phyloP scores from a whole-genome alignment of 2,113 vertebrate species.

The Hemibagrus wyckioides region DNA sequence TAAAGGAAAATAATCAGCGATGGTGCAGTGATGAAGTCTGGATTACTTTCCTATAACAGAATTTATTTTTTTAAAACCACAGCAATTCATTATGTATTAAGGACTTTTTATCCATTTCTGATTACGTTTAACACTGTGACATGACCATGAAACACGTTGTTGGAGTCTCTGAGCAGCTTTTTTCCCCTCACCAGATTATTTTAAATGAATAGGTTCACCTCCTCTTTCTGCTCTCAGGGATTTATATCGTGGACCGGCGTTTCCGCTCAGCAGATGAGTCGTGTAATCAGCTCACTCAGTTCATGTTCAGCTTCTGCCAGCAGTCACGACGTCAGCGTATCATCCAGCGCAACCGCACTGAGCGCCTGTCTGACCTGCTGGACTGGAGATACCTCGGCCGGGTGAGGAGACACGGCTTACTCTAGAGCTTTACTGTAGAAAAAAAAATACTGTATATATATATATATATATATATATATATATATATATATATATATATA shows the following conservation, averaged over 20 bases:
- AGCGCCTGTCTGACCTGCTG: conserved; percentile 90
- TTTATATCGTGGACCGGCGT: conserved; percentile 94
- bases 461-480: too few relatives aligned
- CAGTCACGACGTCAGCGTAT: conserved; percentile 93
- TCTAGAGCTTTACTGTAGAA: background rate
- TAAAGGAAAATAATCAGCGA: background rate
- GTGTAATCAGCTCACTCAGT: conserved; percentile 94
- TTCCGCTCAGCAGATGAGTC: conserved; percentile 90
- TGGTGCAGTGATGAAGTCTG: background rate
- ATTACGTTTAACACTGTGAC: background rate
- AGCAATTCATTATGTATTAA: background rate
- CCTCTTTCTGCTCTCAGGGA: conserved; percentile 71
- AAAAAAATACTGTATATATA: background rate
- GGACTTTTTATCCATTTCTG: background rate
- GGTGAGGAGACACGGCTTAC: conserved; percentile 70
- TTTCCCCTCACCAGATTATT: background rate
- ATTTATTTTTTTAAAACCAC: background rate
- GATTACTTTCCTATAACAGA: background rate
- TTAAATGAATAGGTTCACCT: background rate
- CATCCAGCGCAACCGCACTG: conserved; percentile 92
- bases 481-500: background rate
- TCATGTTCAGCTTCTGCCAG: conserved; percentile 92
- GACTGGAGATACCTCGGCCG: conserved; percentile 94
- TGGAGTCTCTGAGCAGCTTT: background rate
- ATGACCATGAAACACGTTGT: background rate